phyloP scores from a whole-genome alignment of 2,797 vertebrate species.

The Cirrhinus mrigala region DNA sequence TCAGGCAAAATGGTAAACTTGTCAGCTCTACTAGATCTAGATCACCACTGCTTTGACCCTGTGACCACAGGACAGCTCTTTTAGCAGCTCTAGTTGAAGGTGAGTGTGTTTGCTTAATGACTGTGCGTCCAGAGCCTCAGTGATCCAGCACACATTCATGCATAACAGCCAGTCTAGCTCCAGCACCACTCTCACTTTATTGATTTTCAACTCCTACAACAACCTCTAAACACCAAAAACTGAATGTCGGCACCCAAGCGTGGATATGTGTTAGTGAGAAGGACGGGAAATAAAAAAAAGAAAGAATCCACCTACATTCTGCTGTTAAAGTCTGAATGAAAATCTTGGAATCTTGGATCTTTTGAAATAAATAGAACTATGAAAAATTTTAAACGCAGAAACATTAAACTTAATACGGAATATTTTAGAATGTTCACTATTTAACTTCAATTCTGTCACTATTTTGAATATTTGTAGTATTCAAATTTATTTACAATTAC shows the following conservation, averaged over 20 bases:
- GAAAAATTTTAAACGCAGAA: background rate
- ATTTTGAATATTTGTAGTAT: background rate
- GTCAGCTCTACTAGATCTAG: background rate
- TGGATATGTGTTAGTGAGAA: background rate
- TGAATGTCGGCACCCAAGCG: background rate
- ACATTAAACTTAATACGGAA: background rate
- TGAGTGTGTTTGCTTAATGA: slow-evolving; percentile 21
- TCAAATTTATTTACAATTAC: background rate
- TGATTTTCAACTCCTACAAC: slow-evolving; percentile 40
- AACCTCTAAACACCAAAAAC: slow-evolving; percentile 2
- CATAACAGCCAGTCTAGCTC: slow-evolving; percentile 3
- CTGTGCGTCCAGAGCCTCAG: background rate
- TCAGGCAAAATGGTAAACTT: background rate
- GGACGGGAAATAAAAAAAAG: background rate
- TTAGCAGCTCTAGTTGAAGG: slow-evolving; percentile 13
- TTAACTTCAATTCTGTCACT: background rate
- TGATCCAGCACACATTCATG: background rate
- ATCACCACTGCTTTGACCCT: slow-evolving; percentile 9
- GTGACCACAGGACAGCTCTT: background rate
- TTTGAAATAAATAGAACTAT: background rate
- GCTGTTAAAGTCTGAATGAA: background rate
- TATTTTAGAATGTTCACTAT: too few species aligned
- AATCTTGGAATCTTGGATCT: background rate
- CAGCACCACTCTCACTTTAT: slow-evolving; percentile 27
- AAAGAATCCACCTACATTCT: background rate